Conservation (phyloP, 2,113 vertebrate genomes). For the Abramis brama region DNA sequence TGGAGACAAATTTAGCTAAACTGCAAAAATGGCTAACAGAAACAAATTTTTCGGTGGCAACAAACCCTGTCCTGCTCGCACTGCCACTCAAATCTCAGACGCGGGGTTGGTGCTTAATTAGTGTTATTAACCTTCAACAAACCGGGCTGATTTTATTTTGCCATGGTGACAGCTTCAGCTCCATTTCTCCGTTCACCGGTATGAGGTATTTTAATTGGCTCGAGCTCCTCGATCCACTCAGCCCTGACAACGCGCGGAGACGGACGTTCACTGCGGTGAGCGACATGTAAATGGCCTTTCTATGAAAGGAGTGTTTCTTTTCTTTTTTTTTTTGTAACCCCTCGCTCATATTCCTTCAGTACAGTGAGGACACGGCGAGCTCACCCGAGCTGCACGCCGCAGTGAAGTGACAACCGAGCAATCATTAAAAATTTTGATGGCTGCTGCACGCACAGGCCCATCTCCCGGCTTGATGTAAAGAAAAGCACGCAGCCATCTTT, state of each 20-base stretch:
- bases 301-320: slow-evolving; percentile 45
- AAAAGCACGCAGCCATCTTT: slow-evolving; percentile 52
- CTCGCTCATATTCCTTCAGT: slow-evolving; percentile 48
- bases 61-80: slow-evolving; percentile 25
- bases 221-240: slow-evolving; percentile 59
- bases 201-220: slow-evolving; percentile 71
- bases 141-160: slow-evolving; percentile 60
- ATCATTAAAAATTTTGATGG: slow-evolving; percentile 66
- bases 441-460: slow-evolving; percentile 53
- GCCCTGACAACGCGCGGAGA: slow-evolving; percentile 53
- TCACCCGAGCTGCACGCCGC: slow-evolving; percentile 33
- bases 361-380: slow-evolving; percentile 47
- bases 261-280: slow-evolving; percentile 60
- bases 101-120: slow-evolving; percentile 63
- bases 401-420: slow-evolving; percentile 53
- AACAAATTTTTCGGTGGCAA: slow-evolving; percentile 46
- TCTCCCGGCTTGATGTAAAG: slow-evolving; percentile 43
- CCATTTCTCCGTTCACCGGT: slow-evolving; percentile 53
- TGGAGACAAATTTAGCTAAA: neutral
- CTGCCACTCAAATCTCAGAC: slow-evolving; percentile 49
- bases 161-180: slow-evolving; percentile 56
- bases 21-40: slow-evolving; percentile 30
- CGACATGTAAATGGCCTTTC: slow-evolving; percentile 68
- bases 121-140: slow-evolving; percentile 70
- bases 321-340: slow-evolving; percentile 31